Percentiles rank a stretch among this genome's conserved stretches.
Conservation (phyloP, 92 coral and sea anemone genomes). For the Phymanthus crucifer region DNA sequence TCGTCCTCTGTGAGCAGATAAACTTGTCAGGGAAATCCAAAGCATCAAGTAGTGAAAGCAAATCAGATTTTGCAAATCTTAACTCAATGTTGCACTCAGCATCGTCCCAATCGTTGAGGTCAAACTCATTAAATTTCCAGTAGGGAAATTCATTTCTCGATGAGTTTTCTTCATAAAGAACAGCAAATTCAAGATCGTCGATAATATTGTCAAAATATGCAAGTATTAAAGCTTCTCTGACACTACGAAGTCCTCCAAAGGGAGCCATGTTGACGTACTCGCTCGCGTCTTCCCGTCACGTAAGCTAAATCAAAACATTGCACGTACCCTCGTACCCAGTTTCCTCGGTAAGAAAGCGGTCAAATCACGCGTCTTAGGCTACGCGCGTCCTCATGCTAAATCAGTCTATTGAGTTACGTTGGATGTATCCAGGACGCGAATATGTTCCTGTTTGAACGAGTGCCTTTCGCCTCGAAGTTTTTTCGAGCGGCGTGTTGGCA, state of each 20-base stretch:
- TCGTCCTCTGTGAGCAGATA: constrained; percentile 45
- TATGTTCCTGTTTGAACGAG: no score
- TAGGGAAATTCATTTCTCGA: constrained; percentile 34
- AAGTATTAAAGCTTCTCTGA: constrained; percentile 50
- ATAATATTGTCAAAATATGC: constrained; percentile 39
- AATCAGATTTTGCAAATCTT: constrained; percentile 25
- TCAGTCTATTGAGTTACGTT: no score
- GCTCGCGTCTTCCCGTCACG: constrained; percentile 25
- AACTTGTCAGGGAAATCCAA: constrained; percentile 34
- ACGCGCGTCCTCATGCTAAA: constrained; percentile 27
- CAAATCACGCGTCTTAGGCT: constrained; percentile 25
- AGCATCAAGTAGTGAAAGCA: neutral
- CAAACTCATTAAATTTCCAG: constrained; percentile 25
- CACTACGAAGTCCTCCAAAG: constrained; percentile 43
- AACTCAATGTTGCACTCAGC: constrained; percentile 20
- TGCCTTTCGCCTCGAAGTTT: no score
- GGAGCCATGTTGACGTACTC: constrained; percentile 18
- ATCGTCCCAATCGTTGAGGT: constrained; percentile 9
- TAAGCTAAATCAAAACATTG: constrained; percentile 31
- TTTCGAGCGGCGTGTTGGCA: no score
- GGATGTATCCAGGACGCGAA: no score
- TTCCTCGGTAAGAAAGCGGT: neutral
- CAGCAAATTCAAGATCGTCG: constrained; percentile 46
- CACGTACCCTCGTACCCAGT: constrained; percentile 17
- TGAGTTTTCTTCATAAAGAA: constrained; percentile 42